A percentile compares a stretch with the other conserved stretches of the same genome.
Evolutionary conservation across 2,888 invertebrate species (phyloP).

Genomic region (Stenolophus ochropezus): DNA sequence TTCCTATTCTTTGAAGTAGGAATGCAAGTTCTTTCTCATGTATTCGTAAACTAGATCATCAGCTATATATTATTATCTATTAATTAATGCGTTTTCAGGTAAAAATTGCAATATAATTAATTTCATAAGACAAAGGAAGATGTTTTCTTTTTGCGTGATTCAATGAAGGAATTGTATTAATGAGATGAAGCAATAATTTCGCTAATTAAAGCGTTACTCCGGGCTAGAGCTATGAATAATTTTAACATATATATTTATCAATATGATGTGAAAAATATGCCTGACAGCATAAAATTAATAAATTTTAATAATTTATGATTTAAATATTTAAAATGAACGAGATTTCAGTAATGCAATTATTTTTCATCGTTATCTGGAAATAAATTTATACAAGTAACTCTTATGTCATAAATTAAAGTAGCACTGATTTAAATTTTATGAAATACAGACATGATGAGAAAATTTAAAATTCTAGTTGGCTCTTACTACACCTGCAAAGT

Average conservation of each 20-base stretch:
- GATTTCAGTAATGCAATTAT: constrained; percentile 29
- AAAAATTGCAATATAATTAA: not conserved
- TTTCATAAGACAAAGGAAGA: not conserved
- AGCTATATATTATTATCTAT: not conserved
- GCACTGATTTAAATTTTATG: not conserved
- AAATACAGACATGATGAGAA: not conserved
- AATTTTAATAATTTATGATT: constrained; percentile 38
- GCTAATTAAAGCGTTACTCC: constrained; percentile 46
- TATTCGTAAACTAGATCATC: not conserved
- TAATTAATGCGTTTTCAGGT: not conserved
- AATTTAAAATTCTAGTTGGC: not conserved
- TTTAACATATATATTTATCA: constrained; percentile 48
- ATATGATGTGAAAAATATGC: constrained; percentile 23
- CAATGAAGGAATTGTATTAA: constrained; percentile 35
- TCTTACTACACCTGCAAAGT: not conserved
- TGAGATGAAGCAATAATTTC: constrained; percentile 22
- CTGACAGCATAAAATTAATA: constrained; percentile 34
- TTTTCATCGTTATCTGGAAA: constrained; percentile 14
- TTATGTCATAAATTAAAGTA: constrained; percentile 8
- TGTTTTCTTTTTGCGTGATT: not conserved
- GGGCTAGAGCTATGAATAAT: constrained; percentile 38
- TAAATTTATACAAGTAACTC: constrained; percentile 10
- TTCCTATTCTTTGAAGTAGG: no score
- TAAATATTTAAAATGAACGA: constrained; percentile 27
- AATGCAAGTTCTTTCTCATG: not conserved